Percentiles rank a stretch among this genome's conserved stretches.
Evolutionary conservation across 2,888 invertebrate species (phyloP).

Genomic region (Torymus auratus): DNA sequence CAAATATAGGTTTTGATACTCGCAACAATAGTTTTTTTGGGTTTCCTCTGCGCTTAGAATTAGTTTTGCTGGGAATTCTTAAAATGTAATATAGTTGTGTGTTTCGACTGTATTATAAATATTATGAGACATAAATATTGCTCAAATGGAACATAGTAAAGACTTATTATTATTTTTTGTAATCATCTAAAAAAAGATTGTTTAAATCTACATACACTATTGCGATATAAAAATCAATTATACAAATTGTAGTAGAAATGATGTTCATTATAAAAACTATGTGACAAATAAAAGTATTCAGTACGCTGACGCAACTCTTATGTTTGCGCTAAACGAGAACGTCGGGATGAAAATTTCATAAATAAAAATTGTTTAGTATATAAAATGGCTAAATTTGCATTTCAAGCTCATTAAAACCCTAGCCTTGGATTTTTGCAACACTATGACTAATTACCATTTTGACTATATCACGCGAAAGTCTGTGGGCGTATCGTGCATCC

Average conservation of each 20-base stretch:
- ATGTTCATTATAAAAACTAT: neutral
- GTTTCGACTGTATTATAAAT: no score
- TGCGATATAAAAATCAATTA: no score
- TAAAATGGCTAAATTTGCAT: constrained; percentile 29
- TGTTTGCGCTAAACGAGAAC: neutral
- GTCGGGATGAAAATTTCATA: neutral
- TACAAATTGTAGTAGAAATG: neutral
- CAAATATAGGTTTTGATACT: no score
- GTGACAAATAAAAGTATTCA: neutral
- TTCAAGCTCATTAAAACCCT: constrained; percentile 21
- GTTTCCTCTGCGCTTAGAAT: no score
- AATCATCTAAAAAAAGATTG: no score
- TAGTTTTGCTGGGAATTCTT: no score
- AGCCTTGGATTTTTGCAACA: constrained; percentile 49
- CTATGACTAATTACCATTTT: constrained; percentile 46
- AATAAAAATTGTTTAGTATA: constrained; percentile 11
- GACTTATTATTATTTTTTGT: no score
- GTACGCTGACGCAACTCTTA: neutral
- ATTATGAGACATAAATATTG: no score
- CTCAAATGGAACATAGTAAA: no score
- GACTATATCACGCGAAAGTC: constrained; percentile 10
- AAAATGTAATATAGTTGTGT: no score
- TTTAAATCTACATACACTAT: no score
- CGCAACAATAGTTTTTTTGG: no score
- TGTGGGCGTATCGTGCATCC: constrained; percentile 24